Evolutionary conservation across 2,797 vertebrate genomes (phyloP), one percentile per base, ranked within the genome.

Genomic region (Oryzias sinensis): DNA sequence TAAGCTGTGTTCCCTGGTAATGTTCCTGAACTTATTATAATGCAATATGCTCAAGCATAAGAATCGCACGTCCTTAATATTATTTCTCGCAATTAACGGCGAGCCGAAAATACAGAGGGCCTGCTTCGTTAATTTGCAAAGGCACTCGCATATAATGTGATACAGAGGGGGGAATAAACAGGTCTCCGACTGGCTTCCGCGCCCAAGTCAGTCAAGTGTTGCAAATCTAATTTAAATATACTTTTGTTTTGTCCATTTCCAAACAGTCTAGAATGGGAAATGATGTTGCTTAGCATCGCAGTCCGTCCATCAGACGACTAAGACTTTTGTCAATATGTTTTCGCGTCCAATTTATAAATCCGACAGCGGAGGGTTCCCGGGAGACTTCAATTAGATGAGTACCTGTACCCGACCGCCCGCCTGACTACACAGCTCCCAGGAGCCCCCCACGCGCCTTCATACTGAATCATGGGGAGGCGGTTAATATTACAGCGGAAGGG

Each of bases 221-320:
- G 85, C 90, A 91, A 89, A 91, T 88, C 90, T 89, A 88, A 92
- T 92, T 92, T 93, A 91, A 93, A 93, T 93, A 92, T 89, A 92
- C 90, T 90, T 90, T 89, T 76, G 80, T 87, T 89, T 88, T 88
- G 88, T 89, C 87, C 87, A 53, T 90, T 90, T 84, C 76, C 52
- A 25, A 65, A 14, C 41, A 20, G 7, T 46, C 24, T 47, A 60
- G 83, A 84, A 79, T 75, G 70, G 66, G 65, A 79, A 81, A 76
- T 68, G 27, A 67, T 68, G 59, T 69, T 65, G 80, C 79, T 74
- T 56, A 43, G 69, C 76, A 66, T 72, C 68, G 62, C 68, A 59
- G 73, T 56, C 68, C 55, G 37, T 51, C 62, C 54, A 65, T 66
- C 53, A 14, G 59, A 62, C 27, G 47, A 47, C 65, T 64, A 58